These are phyloP conservation scores for Pagetopsis macropterus DNA, from an alignment of 2,797 vertebrate genomes.

Conservation along the genomic window DNA sequence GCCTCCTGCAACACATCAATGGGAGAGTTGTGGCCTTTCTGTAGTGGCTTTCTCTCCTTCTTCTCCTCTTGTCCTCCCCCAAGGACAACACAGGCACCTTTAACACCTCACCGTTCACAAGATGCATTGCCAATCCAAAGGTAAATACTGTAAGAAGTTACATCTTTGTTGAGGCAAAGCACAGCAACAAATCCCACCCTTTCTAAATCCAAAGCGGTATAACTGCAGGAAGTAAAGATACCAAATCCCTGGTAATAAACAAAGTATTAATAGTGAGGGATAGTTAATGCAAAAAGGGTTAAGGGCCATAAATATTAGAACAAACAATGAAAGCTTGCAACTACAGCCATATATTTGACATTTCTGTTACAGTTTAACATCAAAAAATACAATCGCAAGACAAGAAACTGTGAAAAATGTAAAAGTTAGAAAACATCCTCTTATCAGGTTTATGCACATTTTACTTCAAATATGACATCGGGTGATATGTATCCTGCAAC, in stretches of 20 bases:
- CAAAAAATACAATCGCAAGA: slow-evolving; percentile 55
- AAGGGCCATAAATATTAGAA: slow-evolving; percentile 28
- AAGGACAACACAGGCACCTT: slow-evolving; percentile 71
- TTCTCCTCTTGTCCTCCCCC: slow-evolving; percentile 42
- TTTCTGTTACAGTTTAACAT: slow-evolving; percentile 46
- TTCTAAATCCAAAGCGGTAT: slow-evolving; percentile 23
- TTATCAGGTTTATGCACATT: slow-evolving; percentile 33
- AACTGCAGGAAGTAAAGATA: slow-evolving; percentile 20
- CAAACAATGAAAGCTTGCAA: slow-evolving; percentile 29
- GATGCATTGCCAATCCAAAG: slow-evolving; percentile 52
- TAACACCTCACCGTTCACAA: slow-evolving; percentile 69
- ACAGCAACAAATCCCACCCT: slow-evolving; percentile 10
- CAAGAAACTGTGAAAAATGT: slow-evolving; percentile 45
- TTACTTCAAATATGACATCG: slow-evolving; percentile 35
- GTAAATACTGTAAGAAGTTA: slow-evolving; percentile 51
- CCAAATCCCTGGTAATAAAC: slow-evolving; percentile 23
- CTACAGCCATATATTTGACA: slow-evolving; percentile 57
- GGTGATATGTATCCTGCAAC: slow-evolving; percentile 32
- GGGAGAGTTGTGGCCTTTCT: slow-evolving; percentile 71
- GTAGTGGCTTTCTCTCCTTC: slow-evolving; percentile 69
- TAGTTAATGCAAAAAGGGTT: slow-evolving; percentile 7
- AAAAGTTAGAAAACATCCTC: slow-evolving; percentile 55
- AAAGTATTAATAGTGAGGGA: slow-evolving; percentile 18
- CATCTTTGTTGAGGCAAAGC: slow-evolving; percentile 44
- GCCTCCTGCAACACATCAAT: slow-evolving; percentile 84